A percentile compares a stretch with the other conserved stretches of the same genome.
phyloP scores from a whole-genome alignment of 2,797 vertebrate genomes.

The Lepilemur ruficaudatus region DNA sequence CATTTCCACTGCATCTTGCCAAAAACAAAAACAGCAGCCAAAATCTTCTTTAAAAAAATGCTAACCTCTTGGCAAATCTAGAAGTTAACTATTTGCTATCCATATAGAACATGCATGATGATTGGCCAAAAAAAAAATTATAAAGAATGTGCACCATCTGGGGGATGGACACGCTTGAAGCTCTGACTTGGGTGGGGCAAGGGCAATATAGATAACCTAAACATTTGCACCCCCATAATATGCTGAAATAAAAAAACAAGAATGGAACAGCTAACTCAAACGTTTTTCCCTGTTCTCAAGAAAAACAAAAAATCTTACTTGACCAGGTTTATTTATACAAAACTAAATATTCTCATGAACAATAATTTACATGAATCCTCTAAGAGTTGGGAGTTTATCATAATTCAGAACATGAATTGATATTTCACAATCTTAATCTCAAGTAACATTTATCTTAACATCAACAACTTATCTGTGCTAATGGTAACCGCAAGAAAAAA shows the following conservation, averaged over 20 bases:
- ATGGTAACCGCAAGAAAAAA: slow-evolving; percentile 13
- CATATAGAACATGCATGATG: not conserved
- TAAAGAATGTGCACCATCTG: not conserved
- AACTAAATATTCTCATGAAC: not conserved
- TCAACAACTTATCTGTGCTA: slow-evolving; percentile 6
- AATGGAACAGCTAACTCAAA: not conserved
- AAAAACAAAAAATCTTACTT: slow-evolving; percentile 19
- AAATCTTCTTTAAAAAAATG: slow-evolving; percentile 18
- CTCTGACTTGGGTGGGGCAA: too few species aligned
- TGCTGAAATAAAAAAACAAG: not conserved
- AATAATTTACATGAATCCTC: slow-evolving; percentile 4
- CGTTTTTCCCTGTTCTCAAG: not conserved
- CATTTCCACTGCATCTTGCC: slow-evolving; percentile 20
- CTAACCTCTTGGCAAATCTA: not conserved
- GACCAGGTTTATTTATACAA: not conserved
- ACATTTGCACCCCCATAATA: too few species aligned
- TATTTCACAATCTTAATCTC: slow-evolving; percentile 19
- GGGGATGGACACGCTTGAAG: too few species aligned
- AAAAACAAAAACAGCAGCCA: slow-evolving; percentile 42
- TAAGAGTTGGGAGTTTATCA: not conserved
- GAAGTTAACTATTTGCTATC: slow-evolving; percentile 32
- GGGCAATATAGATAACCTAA: too few species aligned
- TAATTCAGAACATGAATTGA: slow-evolving; percentile 8
- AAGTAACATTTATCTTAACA: slow-evolving; percentile 41
- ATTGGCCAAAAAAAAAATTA: not conserved